A percentile compares a stretch with the other conserved stretches of the same genome.
Evolutionary conservation across 2,113 vertebrate species (phyloP).

Genomic region (Lepidothrix coronata): DNA sequence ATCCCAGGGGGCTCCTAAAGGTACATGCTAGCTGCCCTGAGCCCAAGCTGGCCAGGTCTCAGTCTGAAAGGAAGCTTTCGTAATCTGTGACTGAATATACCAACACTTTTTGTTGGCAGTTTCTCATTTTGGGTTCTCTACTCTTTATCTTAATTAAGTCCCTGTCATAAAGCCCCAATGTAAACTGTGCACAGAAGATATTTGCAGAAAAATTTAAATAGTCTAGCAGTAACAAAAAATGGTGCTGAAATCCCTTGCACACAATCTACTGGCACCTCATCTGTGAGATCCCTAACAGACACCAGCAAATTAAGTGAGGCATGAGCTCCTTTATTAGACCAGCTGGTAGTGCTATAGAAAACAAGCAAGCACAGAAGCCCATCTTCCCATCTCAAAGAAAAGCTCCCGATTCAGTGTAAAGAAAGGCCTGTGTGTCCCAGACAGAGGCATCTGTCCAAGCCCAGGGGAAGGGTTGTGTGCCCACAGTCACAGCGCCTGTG

Average conservation of each 20-base stretch:
- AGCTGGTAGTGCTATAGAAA: not conserved
- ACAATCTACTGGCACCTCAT: not conserved
- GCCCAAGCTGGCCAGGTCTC: not conserved
- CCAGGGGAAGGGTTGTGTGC: not conserved
- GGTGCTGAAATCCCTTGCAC: not conserved
- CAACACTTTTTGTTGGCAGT: not conserved
- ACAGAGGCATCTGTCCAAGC: not conserved
- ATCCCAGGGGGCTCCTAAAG: not conserved
- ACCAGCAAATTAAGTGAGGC: not conserved
- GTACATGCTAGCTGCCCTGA: not conserved
- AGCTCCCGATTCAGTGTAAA: not conserved
- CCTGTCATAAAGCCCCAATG: not conserved
- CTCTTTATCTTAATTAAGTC: not conserved
- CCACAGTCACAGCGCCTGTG: accelerated
- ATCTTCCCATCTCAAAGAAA: not conserved
- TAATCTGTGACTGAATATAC: not conserved
- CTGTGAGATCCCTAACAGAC: not conserved
- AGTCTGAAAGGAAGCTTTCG: not conserved
- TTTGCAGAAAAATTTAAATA: not conserved
- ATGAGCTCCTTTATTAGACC: not conserved
- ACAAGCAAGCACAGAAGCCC: not conserved
- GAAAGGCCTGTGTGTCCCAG: not conserved
- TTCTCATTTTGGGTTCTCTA: not conserved
- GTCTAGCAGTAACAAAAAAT: not conserved
- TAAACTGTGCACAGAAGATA: not conserved